phyloP scores from a whole-genome alignment of 92 coral and sea anemone genomes.

The Bergia sp. region DNA sequence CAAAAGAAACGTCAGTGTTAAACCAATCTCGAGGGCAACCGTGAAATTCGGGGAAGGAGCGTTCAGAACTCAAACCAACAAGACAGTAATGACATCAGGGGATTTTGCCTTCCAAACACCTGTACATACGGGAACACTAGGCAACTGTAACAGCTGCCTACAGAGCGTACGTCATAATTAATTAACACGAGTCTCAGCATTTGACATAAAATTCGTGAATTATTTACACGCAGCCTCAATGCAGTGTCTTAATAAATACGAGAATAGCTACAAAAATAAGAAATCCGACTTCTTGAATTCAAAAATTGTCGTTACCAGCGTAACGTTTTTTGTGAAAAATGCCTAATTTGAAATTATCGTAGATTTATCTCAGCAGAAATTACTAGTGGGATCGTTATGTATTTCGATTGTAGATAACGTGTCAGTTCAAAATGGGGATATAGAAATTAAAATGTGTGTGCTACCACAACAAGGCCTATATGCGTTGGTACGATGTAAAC shows the following conservation, averaged over 20 bases:
- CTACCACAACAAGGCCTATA: conserved; percentile 29
- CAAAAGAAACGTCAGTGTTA: conserved; percentile 5
- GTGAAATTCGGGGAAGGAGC: conserved; percentile 36
- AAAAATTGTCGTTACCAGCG: background rate
- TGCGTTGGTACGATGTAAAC: conserved; percentile 14
- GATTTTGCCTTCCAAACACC: conserved; percentile 56
- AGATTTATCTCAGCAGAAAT: conserved; percentile 35
- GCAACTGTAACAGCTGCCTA: conserved; percentile 90
- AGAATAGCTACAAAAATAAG: background rate
- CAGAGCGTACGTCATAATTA: conserved; percentile 83
- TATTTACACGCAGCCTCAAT: conserved; percentile 85
- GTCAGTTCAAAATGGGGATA: conserved; percentile 29
- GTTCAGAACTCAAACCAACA: conserved; percentile 40
- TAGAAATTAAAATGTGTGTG: conserved; percentile 39
- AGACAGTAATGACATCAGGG: conserved; percentile 40
- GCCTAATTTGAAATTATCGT: conserved; percentile 11
- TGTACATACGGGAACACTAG: conserved; percentile 83
- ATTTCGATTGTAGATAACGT: conserved; percentile 44
- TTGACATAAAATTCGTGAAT: conserved; percentile 87
- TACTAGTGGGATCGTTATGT: conserved; percentile 34
- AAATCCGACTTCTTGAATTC: conserved; percentile 20
- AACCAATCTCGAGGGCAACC: conserved; percentile 36
- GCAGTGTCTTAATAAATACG: conserved; percentile 70
- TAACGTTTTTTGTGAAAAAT: background rate
- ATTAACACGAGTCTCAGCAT: conserved; percentile 89